Conservation (phyloP, 2,797 vertebrate genomes). For the Enteromius radiatus region DNA sequence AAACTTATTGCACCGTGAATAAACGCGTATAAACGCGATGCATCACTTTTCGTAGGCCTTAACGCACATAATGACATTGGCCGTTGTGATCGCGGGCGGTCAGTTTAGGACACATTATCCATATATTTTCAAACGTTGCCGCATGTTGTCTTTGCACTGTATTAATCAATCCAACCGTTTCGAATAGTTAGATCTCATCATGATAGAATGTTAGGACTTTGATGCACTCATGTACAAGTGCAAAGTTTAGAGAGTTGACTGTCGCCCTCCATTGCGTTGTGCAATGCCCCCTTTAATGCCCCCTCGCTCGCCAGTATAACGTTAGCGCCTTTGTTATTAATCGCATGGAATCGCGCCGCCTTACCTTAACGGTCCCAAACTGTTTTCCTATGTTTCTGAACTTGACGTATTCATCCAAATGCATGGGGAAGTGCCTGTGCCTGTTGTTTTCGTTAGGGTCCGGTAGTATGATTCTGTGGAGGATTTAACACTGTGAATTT, state of each 20-base stretch:
- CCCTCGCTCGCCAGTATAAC: conserved; percentile 81
- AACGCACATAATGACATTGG: conserved; percentile 46
- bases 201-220: conserved; percentile 48
- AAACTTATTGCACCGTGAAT: conserved; percentile 34
- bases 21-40: neutral
- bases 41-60: conserved; percentile 54
- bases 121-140: conserved; percentile 46
- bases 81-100: conserved; percentile 47
- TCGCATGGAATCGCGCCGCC: conserved; percentile 83
- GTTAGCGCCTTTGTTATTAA: conserved; percentile 90
- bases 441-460: conserved; percentile 65
- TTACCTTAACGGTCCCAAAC: conserved; percentile 82
- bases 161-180: conserved; percentile 10
- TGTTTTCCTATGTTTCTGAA: conserved; percentile 58
- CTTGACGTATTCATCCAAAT: conserved; percentile 31
- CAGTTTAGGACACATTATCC: conserved; percentile 49
- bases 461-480: conserved; percentile 68
- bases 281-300: conserved; percentile 85
- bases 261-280: conserved; percentile 76
- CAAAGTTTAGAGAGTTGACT: conserved; percentile 84
- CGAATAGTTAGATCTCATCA: conserved; percentile 47
- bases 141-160: conserved; percentile 23
- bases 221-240: conserved; percentile 65
- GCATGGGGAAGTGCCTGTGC: conserved; percentile 30
- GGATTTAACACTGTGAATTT: conserved; percentile 77